phyloP scores from a whole-genome alignment of 2,888 invertebrate species.

The Metalampra italica region DNA sequence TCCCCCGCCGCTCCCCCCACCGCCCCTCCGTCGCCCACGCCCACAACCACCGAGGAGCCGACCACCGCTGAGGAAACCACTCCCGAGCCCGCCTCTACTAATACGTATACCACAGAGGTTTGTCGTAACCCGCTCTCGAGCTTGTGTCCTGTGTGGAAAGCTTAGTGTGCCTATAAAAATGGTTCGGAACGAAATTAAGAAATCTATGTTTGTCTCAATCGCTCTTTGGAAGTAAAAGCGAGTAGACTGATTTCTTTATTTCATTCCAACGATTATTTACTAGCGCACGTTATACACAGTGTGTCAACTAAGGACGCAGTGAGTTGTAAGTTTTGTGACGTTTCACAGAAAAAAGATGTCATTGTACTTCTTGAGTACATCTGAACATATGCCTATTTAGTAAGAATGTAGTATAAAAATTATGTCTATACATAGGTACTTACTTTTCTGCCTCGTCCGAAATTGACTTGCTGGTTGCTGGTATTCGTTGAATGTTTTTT shows the following conservation, averaged over 20 bases:
- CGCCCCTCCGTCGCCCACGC: constrained; percentile 24
- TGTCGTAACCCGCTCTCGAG: constrained; percentile 61
- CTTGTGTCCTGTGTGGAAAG: constrained; percentile 29
- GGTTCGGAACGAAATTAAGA: no score
- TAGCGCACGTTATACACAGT: no score
- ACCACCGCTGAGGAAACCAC: constrained; percentile 43
- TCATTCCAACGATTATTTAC: no score
- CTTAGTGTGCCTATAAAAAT: constrained; percentile 9
- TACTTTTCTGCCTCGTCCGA: not conserved
- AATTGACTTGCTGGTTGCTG: not conserved
- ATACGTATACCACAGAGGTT: constrained; percentile 72
- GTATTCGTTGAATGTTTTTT: not conserved
- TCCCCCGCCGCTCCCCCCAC: constrained; percentile 14
- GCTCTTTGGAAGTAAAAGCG: no score
- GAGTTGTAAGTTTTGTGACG: no score
- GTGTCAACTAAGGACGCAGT: no score
- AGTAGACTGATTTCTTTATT: no score
- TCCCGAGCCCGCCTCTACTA: constrained; percentile 60
- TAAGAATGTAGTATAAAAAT: no score
- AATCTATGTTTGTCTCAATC: not conserved
- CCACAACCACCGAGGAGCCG: constrained; percentile 42
- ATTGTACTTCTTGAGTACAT: constrained; percentile 5
- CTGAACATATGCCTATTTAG: not conserved
- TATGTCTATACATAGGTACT: not conserved
- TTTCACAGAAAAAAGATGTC: no score